A percentile compares a stretch with the other conserved stretches of the same genome.
Evolutionary conservation across 2,888 invertebrate species (phyloP).

Genomic region (Rhagonycha fulva): DNA sequence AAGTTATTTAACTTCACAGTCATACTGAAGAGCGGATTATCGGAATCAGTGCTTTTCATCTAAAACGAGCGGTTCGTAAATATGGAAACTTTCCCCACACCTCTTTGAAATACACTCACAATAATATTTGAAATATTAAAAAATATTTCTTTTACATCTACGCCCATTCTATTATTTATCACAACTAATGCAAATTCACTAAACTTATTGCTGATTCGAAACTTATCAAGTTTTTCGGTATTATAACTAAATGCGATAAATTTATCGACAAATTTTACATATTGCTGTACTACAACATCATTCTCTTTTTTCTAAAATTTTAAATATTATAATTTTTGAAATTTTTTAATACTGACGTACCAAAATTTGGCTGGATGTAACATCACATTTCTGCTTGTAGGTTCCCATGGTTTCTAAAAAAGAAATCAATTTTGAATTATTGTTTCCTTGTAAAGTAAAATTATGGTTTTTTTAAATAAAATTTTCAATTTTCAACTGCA

Average conservation of each 20-base stretch:
- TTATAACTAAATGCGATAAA: neutral
- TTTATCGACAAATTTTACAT: neutral
- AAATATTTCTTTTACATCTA: neutral
- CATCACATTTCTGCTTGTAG: no score
- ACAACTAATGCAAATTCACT: neutral
- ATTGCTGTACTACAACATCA: neutral
- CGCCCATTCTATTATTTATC: neutral
- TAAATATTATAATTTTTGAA: neutral
- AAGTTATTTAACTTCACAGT: neutral
- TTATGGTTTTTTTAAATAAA: no score
- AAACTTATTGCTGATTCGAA: neutral
- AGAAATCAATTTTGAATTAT: neutral
- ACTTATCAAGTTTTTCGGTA: neutral
- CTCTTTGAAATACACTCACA: neutral
- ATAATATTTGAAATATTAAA: neutral
- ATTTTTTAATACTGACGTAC: neutral
- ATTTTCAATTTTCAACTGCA: no score
- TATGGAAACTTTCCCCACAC: no score
- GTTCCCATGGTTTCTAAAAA: neutral
- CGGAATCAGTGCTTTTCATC: neutral
- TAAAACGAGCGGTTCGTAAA: neutral
- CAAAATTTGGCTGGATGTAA: no score
- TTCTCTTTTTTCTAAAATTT: neutral
- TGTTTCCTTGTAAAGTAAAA: no score
- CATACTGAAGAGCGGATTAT: neutral